Percentiles rank a stretch among this genome's conserved stretches.
Conservation (phyloP, 2,797 vertebrate species). For the Holocentrus rufus region DNA sequence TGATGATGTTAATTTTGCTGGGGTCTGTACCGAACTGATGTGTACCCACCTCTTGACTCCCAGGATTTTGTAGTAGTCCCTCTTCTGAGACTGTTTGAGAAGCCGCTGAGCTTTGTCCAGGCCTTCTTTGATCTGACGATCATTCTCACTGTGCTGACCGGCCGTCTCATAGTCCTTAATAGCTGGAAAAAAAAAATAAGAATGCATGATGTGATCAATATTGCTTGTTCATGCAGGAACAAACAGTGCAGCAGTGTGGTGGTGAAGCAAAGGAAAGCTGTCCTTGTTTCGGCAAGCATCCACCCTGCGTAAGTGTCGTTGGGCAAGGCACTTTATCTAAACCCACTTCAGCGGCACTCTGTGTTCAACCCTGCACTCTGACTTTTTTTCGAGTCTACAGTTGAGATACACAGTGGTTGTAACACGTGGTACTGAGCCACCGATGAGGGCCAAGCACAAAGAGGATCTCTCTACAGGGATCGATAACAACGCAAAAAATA, state of each 20-base stretch:
- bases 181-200: slow-evolving; percentile 78
- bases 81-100: slow-evolving; percentile 94
- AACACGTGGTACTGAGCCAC: no score
- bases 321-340: not conserved
- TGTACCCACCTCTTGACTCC: slow-evolving; percentile 93
- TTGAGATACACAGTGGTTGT: no score
- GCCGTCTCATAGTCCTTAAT: slow-evolving; percentile 94
- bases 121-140: slow-evolving; percentile 93
- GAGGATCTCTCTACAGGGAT: no score
- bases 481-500: no score
- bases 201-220: slow-evolving; percentile 18
- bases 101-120: slow-evolving; percentile 93
- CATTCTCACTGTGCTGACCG: slow-evolving; percentile 90
- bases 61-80: slow-evolving; percentile 98
- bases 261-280: not conserved
- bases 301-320: not conserved
- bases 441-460: no score
- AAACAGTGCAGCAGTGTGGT: not conserved
- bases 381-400: no score
- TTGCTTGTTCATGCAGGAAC: slow-evolving; percentile 2
- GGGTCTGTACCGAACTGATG: no score
- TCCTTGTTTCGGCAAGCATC: not conserved
- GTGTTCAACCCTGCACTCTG: no score
- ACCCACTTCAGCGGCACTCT: no score
- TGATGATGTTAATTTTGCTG: no score